phyloP scores from a whole-genome alignment of 2,797 vertebrate species.

The Echeneis naucrates region DNA sequence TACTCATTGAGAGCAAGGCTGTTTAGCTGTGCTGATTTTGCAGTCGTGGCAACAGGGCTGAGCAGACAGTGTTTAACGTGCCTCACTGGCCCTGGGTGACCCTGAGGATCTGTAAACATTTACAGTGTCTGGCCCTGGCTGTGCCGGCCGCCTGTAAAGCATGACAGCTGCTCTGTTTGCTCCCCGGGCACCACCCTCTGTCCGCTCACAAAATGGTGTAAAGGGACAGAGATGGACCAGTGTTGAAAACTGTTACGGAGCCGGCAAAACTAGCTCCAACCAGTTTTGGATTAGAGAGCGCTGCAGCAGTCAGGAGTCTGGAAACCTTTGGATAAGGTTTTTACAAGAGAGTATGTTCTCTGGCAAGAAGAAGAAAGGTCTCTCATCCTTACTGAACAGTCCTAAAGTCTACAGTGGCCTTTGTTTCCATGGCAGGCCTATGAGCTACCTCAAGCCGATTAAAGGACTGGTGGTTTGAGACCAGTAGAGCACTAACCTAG shows the following conservation, averaged over 20 bases:
- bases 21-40: slow-evolving; percentile 82
- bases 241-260: slow-evolving; percentile 51
- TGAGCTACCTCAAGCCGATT: slow-evolving; percentile 67
- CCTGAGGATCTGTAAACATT: slow-evolving; percentile 86
- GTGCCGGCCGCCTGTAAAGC: slow-evolving; percentile 78
- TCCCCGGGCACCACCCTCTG: slow-evolving; percentile 73
- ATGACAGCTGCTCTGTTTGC: slow-evolving; percentile 82
- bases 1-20: slow-evolving; percentile 74
- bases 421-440: slow-evolving; percentile 68
- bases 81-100: slow-evolving; percentile 79
- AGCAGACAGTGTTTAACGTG: slow-evolving; percentile 82
- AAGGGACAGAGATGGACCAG: slow-evolving; percentile 72
- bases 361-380: slow-evolving; percentile 34
- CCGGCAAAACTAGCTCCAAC: slow-evolving; percentile 58
- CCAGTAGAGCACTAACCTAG: slow-evolving; percentile 44
- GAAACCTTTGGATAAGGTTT: slow-evolving; percentile 55
- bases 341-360: slow-evolving; percentile 52
- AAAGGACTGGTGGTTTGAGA: slow-evolving; percentile 50
- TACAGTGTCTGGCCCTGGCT: slow-evolving; percentile 81
- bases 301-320: slow-evolving; percentile 40
- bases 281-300: slow-evolving; percentile 68
- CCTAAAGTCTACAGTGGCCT: slow-evolving; percentile 44
- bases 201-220: slow-evolving; percentile 76
- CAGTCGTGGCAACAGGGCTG: slow-evolving; percentile 80
- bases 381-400: slow-evolving; percentile 50